Evolutionary conservation across 2,888 invertebrate species (phyloP).

Genomic region (Lydus trimaculatus): DNA sequence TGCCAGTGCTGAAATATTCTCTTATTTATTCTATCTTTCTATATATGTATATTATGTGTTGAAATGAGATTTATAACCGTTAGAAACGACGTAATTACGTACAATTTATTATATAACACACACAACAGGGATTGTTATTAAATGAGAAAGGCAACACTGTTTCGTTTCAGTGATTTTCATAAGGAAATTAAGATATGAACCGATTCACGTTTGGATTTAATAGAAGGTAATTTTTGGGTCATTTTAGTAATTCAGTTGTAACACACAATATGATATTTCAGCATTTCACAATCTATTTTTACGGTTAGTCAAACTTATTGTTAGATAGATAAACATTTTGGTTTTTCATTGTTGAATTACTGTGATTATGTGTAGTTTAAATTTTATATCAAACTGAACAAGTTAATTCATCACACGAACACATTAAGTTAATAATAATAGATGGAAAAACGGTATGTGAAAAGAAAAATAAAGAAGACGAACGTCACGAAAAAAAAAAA

Average conservation of each 20-base stretch:
- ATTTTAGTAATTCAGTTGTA: background rate
- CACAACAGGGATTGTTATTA: constrained; percentile 33
- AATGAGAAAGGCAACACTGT: constrained; percentile 27
- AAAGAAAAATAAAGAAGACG: background rate
- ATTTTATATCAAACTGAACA: background rate
- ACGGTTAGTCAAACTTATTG: background rate
- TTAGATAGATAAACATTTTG: background rate
- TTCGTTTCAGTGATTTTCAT: constrained; percentile 22
- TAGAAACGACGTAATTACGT: constrained; percentile 33
- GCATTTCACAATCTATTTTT: background rate
- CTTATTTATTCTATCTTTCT: constrained; percentile 24
- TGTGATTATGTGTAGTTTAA: background rate
- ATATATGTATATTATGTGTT: constrained; percentile 20
- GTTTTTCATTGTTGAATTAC: background rate
- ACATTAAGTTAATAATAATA: background rate
- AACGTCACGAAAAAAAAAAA: no score
- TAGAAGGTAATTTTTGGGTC: constrained; percentile 20
- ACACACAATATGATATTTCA: background rate
- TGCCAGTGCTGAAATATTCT: constrained; percentile 15
- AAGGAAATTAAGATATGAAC: constrained; percentile 5
- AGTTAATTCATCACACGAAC: background rate
- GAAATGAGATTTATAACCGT: constrained; percentile 36
- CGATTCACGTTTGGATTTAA: constrained; percentile 14
- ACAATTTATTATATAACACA: constrained; percentile 33
- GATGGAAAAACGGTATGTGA: background rate